phyloP scores from a whole-genome alignment of 2,888 invertebrate genomes.

The Caenorhabditis sp. region DNA sequence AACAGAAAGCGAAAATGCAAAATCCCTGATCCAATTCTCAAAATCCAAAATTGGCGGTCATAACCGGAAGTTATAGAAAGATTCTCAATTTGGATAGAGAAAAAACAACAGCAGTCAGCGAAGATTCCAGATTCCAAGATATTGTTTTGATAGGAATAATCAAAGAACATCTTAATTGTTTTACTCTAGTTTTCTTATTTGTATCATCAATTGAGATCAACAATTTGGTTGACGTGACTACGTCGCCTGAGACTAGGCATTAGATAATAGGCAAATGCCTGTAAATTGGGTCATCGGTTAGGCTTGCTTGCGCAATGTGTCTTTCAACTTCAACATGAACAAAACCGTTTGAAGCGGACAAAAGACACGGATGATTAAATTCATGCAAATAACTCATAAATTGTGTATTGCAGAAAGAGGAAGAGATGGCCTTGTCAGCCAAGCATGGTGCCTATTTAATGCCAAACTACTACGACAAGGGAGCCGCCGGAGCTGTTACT shows the following conservation, averaged over 20 bases:
- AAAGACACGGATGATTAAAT: neutral
- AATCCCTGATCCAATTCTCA: neutral
- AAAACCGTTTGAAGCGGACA: conserved; percentile 26
- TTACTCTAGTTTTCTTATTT: conserved; percentile 16
- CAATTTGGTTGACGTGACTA: conserved; percentile 26
- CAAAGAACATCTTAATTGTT: conserved; percentile 39
- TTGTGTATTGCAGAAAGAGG: conserved; percentile 71
- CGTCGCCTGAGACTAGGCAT: conserved; percentile 48
- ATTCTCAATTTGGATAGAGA: neutral
- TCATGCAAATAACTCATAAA: neutral
- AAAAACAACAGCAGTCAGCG: neutral
- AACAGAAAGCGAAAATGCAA: neutral
- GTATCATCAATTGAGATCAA: conserved; percentile 50
- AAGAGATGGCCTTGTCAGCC: conserved; percentile 76
- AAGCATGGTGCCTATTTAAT: conserved; percentile 80
- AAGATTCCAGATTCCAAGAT: neutral
- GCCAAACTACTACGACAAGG: conserved; percentile 75
- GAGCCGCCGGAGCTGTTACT: conserved; percentile 67
- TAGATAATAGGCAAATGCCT: conserved; percentile 36
- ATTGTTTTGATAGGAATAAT: neutral
- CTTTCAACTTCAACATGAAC: conserved; percentile 34
- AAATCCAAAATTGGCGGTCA: neutral
- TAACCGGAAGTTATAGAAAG: neutral
- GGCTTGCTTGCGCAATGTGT: conserved; percentile 17
- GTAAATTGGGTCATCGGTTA: conserved; percentile 41